Conservation (phyloP, 1,140 invertebrate species). For the Agraylea sexmaculata region DNA sequence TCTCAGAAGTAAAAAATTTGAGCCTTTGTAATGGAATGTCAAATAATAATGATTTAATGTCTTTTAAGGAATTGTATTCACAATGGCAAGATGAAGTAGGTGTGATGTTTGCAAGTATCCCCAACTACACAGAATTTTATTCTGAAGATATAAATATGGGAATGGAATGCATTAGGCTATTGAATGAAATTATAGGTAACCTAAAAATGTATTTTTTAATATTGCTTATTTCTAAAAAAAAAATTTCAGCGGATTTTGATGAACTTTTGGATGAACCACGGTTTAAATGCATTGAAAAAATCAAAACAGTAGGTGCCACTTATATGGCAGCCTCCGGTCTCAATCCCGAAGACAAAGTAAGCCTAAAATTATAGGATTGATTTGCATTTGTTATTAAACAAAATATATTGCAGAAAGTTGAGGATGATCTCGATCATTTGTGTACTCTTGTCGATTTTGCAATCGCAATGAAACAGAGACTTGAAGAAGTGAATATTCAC, state of each 20-base stretch:
- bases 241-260: constrained; percentile 80
- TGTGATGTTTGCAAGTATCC: constrained; percentile 95
- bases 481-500: constrained; percentile 89
- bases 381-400: constrained; percentile 2
- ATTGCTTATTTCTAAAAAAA: too few relatives aligned
- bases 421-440: constrained; percentile 58
- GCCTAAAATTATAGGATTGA: neutral
- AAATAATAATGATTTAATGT: constrained; percentile 9
- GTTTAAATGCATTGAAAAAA: constrained; percentile 92
- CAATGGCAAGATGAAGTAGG: constrained; percentile 87
- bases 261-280: constrained; percentile 79
- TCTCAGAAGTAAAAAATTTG: constrained; percentile 48
- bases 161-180: constrained; percentile 89
- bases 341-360: constrained; percentile 59
- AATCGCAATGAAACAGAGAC: constrained; percentile 75
- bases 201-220: too few relatives aligned
- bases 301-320: constrained; percentile 93
- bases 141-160: constrained; percentile 95
- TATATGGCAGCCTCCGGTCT: constrained; percentile 99
- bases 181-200: constrained; percentile 95
- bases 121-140: constrained; percentile 98
- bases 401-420: constrained; percentile 22
- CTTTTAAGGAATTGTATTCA: constrained; percentile 81
- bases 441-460: constrained; percentile 89
- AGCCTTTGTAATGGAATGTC: neutral